Evolutionary conservation across 1,140 invertebrate genomes (phyloP).

Genomic region (Drosophila sucinea): DNA sequence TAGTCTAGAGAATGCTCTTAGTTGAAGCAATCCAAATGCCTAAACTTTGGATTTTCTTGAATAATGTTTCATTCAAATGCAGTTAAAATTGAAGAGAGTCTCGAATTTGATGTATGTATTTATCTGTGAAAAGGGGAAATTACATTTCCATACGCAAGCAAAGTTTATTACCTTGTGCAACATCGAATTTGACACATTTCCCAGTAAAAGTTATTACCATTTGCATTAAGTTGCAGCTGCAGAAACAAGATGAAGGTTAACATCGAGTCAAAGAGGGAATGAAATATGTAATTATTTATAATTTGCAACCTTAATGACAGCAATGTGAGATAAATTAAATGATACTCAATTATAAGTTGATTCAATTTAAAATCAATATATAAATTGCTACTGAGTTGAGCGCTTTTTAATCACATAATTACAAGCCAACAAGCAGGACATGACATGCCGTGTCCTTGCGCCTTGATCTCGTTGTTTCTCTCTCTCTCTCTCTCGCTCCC

Average conservation of each 20-base stretch:
- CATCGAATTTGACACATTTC: neutral
- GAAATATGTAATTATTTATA: slow-evolving; percentile 8
- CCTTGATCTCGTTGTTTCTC: neutral
- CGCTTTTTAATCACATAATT: slow-evolving; percentile 54
- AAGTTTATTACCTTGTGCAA: neutral
- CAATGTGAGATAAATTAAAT: slow-evolving; percentile 5
- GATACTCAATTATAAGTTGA: slow-evolving; percentile 39
- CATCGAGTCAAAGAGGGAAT: neutral
- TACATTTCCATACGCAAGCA: neutral
- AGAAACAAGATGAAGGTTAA: neutral
- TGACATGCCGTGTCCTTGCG: slow-evolving; percentile 1
- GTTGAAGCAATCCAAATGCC: too few species aligned
- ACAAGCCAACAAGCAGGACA: slow-evolving; percentile 27
- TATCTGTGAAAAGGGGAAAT: neutral
- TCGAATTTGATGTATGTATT: too few species aligned
- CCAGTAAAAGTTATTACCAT: neutral
- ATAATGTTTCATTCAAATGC: too few species aligned
- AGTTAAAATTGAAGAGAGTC: too few species aligned
- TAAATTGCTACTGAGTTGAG: slow-evolving; percentile 18
- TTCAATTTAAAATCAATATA: slow-evolving; percentile 50
- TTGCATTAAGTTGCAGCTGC: neutral
- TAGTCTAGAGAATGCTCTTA: too few species aligned
- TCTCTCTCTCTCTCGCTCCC: neutral
- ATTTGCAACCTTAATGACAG: neutral
- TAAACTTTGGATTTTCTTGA: too few species aligned